Evolutionary conservation across 2,888 invertebrate genomes (phyloP).

Genomic region (Cryptophagus acutangulus): DNA sequence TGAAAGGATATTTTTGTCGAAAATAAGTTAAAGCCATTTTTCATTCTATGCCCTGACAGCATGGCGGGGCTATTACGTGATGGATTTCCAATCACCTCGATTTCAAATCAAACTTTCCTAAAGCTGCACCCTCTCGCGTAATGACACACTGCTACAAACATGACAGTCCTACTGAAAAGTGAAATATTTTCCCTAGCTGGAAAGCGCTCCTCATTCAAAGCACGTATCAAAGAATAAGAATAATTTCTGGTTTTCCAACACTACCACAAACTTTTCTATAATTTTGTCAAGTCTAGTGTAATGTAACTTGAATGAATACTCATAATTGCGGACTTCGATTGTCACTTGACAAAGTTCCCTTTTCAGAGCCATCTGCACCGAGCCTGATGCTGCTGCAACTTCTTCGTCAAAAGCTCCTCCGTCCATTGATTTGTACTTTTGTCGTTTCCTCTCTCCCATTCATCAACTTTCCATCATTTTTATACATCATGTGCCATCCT

Average conservation of each 20-base stretch:
- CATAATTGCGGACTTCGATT: constrained; percentile 31
- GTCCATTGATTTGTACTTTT: no score
- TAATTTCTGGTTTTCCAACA: constrained; percentile 28
- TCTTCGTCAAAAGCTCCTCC: no score
- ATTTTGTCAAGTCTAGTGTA: constrained; percentile 24
- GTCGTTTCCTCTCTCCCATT: no score
- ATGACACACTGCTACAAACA: constrained; percentile 34
- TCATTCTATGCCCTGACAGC: constrained; percentile 39
- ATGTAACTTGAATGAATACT: constrained; percentile 31
- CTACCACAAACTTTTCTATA: constrained; percentile 22
- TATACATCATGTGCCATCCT: no score
- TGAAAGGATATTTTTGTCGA: constrained; percentile 24
- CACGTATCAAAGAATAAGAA: constrained; percentile 35
- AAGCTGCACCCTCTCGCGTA: constrained; percentile 30
- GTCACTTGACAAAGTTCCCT: constrained; percentile 16
- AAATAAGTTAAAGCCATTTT: constrained; percentile 37
- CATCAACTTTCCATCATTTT: no score
- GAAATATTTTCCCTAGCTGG: constrained; percentile 32
- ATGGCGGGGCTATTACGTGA: constrained; percentile 38
- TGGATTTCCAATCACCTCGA: constrained; percentile 44
- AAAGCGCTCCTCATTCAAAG: constrained; percentile 29
- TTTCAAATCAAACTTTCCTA: constrained; percentile 40
- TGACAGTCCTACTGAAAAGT: constrained; percentile 28
- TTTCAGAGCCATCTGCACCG: no score
- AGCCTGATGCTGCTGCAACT: no score